phyloP scores from a whole-genome alignment of 2,888 invertebrate genomes.

The Anodontia alba region DNA sequence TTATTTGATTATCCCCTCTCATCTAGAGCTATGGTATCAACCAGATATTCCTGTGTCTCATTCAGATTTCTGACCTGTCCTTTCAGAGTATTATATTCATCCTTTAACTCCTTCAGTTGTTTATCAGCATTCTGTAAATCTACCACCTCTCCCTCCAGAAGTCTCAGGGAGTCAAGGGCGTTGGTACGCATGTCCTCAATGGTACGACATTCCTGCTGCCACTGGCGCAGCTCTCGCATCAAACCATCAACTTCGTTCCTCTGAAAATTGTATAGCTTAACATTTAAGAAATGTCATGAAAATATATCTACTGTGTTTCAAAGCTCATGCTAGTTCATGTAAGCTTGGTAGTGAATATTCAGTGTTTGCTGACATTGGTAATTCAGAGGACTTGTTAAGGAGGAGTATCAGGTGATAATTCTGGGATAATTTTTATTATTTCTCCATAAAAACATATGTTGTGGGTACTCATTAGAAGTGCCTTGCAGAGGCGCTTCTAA shows the following conservation, averaged over 20 bases:
- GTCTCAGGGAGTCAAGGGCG: conserved; percentile 73
- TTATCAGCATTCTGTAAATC: conserved; percentile 70
- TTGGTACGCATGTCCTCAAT: conserved; percentile 77
- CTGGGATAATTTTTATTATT: no score
- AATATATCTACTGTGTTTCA: not conserved
- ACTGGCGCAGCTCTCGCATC: conserved; percentile 67
- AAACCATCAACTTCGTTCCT: conserved; percentile 72
- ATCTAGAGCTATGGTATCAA: no score
- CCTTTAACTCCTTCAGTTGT: conserved; percentile 71
- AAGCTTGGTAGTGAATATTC: not conserved
- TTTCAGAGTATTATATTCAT: conserved; percentile 72
- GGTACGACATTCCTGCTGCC: conserved; percentile 72
- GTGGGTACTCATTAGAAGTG: no score
- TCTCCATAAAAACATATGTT: no score
- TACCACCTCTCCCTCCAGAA: conserved; percentile 73
- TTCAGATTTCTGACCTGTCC: conserved; percentile 73
- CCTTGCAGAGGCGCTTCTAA: no score
- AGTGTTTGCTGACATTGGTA: no score
- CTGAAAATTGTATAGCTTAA: conserved; percentile 48
- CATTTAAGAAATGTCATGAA: no score
- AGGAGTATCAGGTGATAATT: no score
- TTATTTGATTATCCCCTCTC: no score
- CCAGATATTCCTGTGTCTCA: no score
- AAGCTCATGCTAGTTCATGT: not conserved
- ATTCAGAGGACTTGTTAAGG: no score